These are phyloP conservation scores for Enteromius radiatus DNA, from an alignment of 2,797 vertebrate species.

Conservation along the genomic window DNA sequence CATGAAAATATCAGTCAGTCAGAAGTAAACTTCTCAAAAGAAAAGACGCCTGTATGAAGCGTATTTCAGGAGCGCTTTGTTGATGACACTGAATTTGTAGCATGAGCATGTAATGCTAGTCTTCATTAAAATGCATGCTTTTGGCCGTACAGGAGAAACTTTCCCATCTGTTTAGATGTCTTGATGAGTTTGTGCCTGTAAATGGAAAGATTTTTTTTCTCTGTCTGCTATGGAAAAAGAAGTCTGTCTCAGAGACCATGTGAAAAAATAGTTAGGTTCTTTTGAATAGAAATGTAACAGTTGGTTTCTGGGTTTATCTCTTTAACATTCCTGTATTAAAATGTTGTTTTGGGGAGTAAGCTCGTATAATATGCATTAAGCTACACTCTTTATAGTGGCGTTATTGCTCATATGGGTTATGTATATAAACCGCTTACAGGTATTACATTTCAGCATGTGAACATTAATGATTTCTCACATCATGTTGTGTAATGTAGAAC, in stretches of 20 bases:
- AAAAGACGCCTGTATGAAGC: conserved; percentile 1
- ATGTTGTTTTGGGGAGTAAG: neutral
- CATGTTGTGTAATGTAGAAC: neutral
- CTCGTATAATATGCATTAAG: neutral
- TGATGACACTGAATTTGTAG: conserved; percentile 9
- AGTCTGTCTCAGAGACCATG: conserved; percentile 15
- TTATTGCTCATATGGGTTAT: neutral
- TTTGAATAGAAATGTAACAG: neutral
- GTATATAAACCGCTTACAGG: neutral
- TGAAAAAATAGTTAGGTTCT: neutral
- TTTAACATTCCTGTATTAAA: neutral
- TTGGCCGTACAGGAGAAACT: conserved; percentile 23
- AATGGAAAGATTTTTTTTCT: conserved; percentile 44
- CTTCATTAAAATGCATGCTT: conserved; percentile 35
- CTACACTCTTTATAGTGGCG: neutral
- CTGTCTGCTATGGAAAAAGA: conserved; percentile 48
- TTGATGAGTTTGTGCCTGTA: conserved; percentile 31
- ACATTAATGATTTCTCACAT: neutral
- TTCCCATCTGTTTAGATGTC: conserved; percentile 50
- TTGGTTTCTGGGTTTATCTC: neutral
- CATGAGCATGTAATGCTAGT: neutral
- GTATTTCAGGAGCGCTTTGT: neutral
- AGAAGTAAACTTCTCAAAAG: conserved; percentile 53
- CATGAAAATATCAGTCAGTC: conserved; percentile 55
- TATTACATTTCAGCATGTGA: neutral